Evolutionary conservation across 1,140 invertebrate genomes (phyloP), one percentile per base, ranked within the genome.

Genomic region (Lordiphosa collinella): DNA sequence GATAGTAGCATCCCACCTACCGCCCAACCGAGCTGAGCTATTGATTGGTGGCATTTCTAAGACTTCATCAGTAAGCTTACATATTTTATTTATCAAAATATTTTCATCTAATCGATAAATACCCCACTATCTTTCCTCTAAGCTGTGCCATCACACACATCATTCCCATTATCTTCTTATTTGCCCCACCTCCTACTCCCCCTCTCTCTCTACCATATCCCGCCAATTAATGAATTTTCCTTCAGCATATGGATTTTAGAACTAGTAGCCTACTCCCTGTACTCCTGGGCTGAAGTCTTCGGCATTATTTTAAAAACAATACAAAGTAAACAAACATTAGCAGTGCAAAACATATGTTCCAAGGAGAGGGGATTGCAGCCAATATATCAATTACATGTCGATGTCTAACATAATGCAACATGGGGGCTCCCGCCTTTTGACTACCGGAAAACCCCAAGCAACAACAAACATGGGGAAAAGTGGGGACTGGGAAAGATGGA

Each of bases 321-420:
- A 35, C 67, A 60, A 82, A 60, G 54, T 72, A 76, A 80, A 80
- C 76, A 80, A 80, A 80, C 66, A 69, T 57, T 46, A 63, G 48
- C 31, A 51, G 70, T 54, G 61, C 61, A 76, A 63, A 74, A 80
- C 75, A 80, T 82, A 60, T 80, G 75, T 64, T 79, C 54, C 18
- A 18, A 4, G 47, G 31, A 4, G 8, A 9, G 29, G 44, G 41
- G 29, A 22, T n/a, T n/a, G 66, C 38, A 68, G 74, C 58, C 75
- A 80, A 80, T 80, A 82, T 84, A 82, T 82, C 76, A 82, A 82
- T 82, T 82, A 82, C 76, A 78, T 64, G 76, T 63, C 48, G 54
- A 55, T 59, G 22, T 25, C 56, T 31, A 60, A 59, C 60, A 64
- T 75, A 75, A 72, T 84, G 76, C 78, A 78, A 82, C 63, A 69